Evolutionary conservation across 2,888 invertebrate genomes (phyloP), one percentile per base, ranked within the genome.

Genomic region (Lithophane ornitopus): DNA sequence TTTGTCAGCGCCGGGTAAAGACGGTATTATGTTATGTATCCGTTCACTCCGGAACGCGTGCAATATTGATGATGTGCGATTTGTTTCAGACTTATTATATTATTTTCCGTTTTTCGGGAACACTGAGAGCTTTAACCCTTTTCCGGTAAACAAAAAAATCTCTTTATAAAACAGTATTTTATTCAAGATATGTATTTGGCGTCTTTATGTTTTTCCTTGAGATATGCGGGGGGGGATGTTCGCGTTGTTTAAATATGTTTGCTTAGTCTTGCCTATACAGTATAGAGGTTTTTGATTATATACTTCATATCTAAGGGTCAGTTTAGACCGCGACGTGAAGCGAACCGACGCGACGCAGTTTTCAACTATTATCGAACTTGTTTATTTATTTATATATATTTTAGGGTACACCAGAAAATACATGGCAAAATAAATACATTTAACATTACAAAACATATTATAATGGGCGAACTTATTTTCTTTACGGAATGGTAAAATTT

Each of bases 21-120:
- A 52, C 39, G 66, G 58, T 63, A 54, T 85, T 77, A 63, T 74
- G 70, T 67, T 71, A 83, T 68, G 68, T 79, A 71, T 85, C 83
- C 87, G 70, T 41, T 80, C 65, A 58, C 66, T 84, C 39, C 66
- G 73, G 62, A 65, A 52, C 74, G 63, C 69, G 71, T 67, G 78
- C 78, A 63, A 70, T 86, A 86, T 76, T 72, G 74, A 86, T 74
- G 79, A 77, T 65, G 58, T 49, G 65, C 70, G 62, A 88, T 86
- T 83, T 80, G 67, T 75, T 77, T 74, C 62, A 77, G 54, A 61
- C 46, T 74, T 70, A 68, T 78, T 74, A 85, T 68, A 82, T 79
- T 72, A 68, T 76, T 73, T 71, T 68, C 68, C 41, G 71, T 58
- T 63, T 71, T 67, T 76, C 54, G 46, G 41, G 54, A 72, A 76